Percentiles rank a stretch among this genome's conserved stretches.
Conservation (phyloP, 2,797 vertebrate genomes). For the Astyanax mexicanus region DNA sequence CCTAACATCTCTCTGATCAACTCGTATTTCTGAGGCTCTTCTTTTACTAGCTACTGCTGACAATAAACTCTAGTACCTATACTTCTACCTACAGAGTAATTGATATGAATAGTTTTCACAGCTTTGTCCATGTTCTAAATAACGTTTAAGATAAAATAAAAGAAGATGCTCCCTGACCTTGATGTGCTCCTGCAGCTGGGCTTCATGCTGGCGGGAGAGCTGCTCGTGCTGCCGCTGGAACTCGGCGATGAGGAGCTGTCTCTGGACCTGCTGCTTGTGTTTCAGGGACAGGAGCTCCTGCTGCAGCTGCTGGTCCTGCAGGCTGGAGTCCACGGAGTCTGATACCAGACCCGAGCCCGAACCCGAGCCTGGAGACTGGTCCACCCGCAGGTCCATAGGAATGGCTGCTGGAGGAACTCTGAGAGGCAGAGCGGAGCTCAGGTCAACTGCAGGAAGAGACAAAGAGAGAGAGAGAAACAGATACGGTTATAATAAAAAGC, state of each 20-base stretch:
- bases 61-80: no score
- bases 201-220: conserved; percentile 96
- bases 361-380: conserved; percentile 71
- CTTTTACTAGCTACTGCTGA: no score
- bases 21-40: no score
- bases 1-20: no score
- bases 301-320: conserved; percentile 94
- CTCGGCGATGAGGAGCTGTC: conserved; percentile 96
- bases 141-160: no score
- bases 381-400: conserved; percentile 95
- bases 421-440: conserved; percentile 85
- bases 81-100: no score
- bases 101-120: no score
- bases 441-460: conserved; percentile 75
- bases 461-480: neutral
- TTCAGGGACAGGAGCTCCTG: conserved; percentile 95
- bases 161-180: conserved; percentile 88
- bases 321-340: conserved; percentile 74
- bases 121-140: no score
- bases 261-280: conserved; percentile 98
- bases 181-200: conserved; percentile 94
- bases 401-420: conserved; percentile 90
- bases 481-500: no score
- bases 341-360: conserved; percentile 67
- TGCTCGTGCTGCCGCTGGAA: conserved; percentile 98